phyloP scores from a whole-genome alignment of 1,140 invertebrate species.

The Lasioglossum albipes region DNA sequence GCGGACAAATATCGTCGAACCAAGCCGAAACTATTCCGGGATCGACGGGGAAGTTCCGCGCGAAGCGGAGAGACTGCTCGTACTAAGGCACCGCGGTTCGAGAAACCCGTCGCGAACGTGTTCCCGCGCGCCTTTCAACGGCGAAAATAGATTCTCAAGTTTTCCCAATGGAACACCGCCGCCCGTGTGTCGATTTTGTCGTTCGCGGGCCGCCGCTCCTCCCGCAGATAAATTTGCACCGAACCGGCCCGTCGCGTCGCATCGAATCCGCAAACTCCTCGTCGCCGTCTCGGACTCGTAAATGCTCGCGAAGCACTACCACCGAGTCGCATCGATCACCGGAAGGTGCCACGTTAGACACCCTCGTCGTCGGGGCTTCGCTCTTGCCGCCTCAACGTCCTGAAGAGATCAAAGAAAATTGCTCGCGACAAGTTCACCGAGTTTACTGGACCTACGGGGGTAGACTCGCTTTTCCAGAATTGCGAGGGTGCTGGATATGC shows the following conservation, averaged over 20 bases:
- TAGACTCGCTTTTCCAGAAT: no score
- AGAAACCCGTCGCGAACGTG: slow-evolving; percentile 56
- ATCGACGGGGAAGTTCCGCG: slow-evolving; percentile 63
- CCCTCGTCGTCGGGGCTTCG: no score
- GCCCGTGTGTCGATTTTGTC: slow-evolving; percentile 29
- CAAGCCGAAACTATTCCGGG: slow-evolving; percentile 69
- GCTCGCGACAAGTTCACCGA: no score
- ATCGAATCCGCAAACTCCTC: background rate
- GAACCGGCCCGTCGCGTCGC: no score
- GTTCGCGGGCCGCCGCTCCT: background rate
- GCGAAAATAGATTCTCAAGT: slow-evolving; percentile 74
- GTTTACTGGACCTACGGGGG: no score
- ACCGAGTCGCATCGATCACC: slow-evolving; percentile 8
- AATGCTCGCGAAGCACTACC: no score
- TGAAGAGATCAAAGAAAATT: no score
- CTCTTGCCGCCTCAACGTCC: no score
- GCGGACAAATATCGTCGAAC: slow-evolving; percentile 21
- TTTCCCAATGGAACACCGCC: slow-evolving; percentile 65
- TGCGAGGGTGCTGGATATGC: no score
- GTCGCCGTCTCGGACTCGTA: no score
- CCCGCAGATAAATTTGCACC: slow-evolving; percentile 16
- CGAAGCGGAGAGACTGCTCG: slow-evolving; percentile 71
- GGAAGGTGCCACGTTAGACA: no score
- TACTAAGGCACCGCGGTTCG: slow-evolving; percentile 69
- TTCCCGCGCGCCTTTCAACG: slow-evolving; percentile 68